phyloP scores from a whole-genome alignment of 2,888 invertebrate genomes.

The Melieria omissa region DNA sequence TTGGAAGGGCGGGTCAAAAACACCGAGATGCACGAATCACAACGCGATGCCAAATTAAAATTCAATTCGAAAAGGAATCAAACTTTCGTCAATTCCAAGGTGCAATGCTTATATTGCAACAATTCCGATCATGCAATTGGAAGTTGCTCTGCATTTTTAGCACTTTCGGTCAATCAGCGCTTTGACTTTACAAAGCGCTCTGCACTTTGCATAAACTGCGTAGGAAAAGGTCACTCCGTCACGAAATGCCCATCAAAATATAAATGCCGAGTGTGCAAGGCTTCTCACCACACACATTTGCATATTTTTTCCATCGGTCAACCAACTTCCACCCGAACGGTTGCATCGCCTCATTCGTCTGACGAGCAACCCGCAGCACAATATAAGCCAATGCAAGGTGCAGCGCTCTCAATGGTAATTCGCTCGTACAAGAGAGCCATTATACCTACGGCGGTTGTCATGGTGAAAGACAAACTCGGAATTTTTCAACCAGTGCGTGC shows the following conservation, averaged over 20 bases:
- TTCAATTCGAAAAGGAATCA: neutral
- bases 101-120: slow-evolving; percentile 6
- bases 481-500: slow-evolving; percentile 30
- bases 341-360: too few species aligned
- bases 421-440: neutral
- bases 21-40: neutral
- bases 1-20: slow-evolving; percentile 1
- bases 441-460: slow-evolving; percentile 24
- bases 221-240: slow-evolving; percentile 11
- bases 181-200: slow-evolving; percentile 12
- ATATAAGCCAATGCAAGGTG: neutral
- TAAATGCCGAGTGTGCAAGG: slow-evolving; percentile 5
- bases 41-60: neutral
- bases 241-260: slow-evolving; percentile 16
- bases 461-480: slow-evolving; percentile 22
- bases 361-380: neutral
- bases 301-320: neutral
- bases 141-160: slow-evolving; percentile 9
- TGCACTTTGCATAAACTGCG: slow-evolving; percentile 9
- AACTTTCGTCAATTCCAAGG: slow-evolving; percentile 4
- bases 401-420: slow-evolving; percentile 1
- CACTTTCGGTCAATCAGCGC: neutral
- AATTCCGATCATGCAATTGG: neutral
- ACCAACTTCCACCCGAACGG: too few species aligned
- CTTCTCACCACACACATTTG: slow-evolving; percentile 9